Base-by-base conservation (phyloP, 2,797 vertebrate genomes). In the Poeciliopsis presidionis region DNA sequence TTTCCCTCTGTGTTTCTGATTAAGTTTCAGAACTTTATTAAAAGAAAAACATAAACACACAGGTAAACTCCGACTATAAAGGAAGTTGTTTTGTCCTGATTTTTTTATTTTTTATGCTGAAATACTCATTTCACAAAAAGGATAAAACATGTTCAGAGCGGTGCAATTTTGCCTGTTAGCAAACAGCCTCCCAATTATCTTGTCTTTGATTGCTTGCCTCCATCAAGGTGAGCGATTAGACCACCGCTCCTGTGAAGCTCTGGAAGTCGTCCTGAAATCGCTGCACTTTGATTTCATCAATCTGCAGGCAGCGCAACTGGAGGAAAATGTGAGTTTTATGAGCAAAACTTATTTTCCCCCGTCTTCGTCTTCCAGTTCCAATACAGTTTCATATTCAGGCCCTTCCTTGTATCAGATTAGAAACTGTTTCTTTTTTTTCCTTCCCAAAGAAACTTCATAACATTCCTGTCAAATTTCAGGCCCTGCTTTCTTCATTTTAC, bases 251-350 rank as follows among this genome's bases (percentile, higher is more conserved):
- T 96, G 96, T 79, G 96, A 96, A 91, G 93, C 95, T 89, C 94
- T 96, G 83, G 96, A 96, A 95, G 94, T 92, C 90, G 88, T 96
- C 89, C 93, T 96, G 89, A 96, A 95, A 95, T 95, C 91, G 82
- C 89, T 96, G 86, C 93, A 91, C 89, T 96, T 96, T 95, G 94
- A 96, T 93, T 94, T 94, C 90, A 95, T 96, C 92, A 95, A 94
- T 94, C 94, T 96, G 86, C 94, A 93, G 91, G 94, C 93, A 84
- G 89, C 95, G 9, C 91, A 94, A 91, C 94, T 96, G 86, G 95
- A 96, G 76, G 95, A 96, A 95, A 95, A 96, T 93, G 95, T 96
- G 93, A 95, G 96, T 94, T 92, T 91, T 93, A 93, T 94, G 93
- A 93, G 89, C 85, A 92, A 90, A 92, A 91, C 86, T 88, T 91